phyloP scores from a whole-genome alignment of 2,888 invertebrate species.

The Liodrosophila aerea region DNA sequence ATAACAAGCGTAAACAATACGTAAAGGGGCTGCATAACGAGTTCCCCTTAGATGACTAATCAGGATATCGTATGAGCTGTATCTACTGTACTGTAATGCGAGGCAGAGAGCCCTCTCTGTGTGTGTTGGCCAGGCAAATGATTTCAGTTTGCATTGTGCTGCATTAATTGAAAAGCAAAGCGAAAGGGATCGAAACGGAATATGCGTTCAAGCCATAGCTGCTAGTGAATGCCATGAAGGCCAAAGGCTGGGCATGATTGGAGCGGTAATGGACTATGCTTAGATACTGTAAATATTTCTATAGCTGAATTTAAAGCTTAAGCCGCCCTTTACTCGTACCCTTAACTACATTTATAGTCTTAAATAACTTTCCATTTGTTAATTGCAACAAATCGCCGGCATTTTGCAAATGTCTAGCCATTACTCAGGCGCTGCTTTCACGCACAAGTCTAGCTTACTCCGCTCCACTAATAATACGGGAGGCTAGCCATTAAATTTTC shows the following conservation, averaged over 20 bases:
- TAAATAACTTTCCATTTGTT: conserved; percentile 54
- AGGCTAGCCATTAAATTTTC: conserved; percentile 54
- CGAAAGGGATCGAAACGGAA: conserved; percentile 29
- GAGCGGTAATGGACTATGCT: no score
- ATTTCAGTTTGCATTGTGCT: conserved; percentile 35
- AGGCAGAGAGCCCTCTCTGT: neutral
- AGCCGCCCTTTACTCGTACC: neutral
- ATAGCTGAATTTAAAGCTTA: no score
- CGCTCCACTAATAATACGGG: conserved; percentile 22
- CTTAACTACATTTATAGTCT: conserved; percentile 20
- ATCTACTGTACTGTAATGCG: conserved; percentile 7
- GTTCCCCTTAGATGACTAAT: conserved; percentile 55
- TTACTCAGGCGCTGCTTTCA: conserved; percentile 45
- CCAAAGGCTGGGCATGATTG: no score
- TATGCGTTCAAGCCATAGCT: conserved; percentile 4
- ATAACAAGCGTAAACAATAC: conserved; percentile 36
- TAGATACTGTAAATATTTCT: no score
- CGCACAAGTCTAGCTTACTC: conserved; percentile 4
- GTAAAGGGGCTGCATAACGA: conserved; percentile 19
- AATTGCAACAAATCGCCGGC: conserved; percentile 73
- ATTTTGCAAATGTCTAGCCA: conserved; percentile 58
- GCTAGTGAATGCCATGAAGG: neutral
- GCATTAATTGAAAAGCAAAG: conserved; percentile 62
- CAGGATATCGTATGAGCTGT: conserved; percentile 39
- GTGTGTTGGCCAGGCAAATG: conserved; percentile 25